phyloP scores from a whole-genome alignment of 2,888 invertebrate genomes.

The Melitaea athalia region DNA sequence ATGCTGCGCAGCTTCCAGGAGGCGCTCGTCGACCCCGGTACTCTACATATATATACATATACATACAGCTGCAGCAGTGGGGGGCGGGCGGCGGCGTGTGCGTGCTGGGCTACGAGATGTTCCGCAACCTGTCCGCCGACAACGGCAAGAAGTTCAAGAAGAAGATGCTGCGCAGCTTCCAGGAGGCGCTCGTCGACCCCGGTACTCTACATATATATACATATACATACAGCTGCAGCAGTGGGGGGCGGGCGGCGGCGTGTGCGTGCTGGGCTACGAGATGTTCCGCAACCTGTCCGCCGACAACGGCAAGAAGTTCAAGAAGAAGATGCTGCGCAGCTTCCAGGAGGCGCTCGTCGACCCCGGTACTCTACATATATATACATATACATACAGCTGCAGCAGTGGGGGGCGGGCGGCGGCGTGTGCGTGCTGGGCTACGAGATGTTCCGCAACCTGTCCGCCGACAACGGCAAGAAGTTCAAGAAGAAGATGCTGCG shows the following conservation, averaged over 20 bases:
- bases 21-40: conserved; percentile 79
- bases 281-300: conserved; percentile 93
- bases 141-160: conserved; percentile 86
- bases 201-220: too few relatives aligned
- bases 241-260: conserved; percentile 93
- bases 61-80: conserved; percentile 88
- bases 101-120: conserved; percentile 98
- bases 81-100: conserved; percentile 92
- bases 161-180: conserved; percentile 87
- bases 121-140: conserved; percentile 88
- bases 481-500: conserved; percentile 89
- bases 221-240: conserved; percentile 82
- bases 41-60: too few relatives aligned
- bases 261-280: conserved; percentile 96
- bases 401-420: conserved; percentile 91
- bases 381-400: conserved; percentile 72
- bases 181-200: conserved; percentile 83
- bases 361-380: too few relatives aligned
- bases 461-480: conserved; percentile 83
- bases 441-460: conserved; percentile 95
- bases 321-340: conserved; percentile 87
- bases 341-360: conserved; percentile 87
- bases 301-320: conserved; percentile 84
- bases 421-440: conserved; percentile 97
- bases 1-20: conserved; percentile 87